Percentiles rank a stretch among this genome's conserved stretches.
These are phyloP conservation scores for Ectemnius cavifrons DNA, from an alignment of 2,888 invertebrate species.

Conservation along the genomic window DNA sequence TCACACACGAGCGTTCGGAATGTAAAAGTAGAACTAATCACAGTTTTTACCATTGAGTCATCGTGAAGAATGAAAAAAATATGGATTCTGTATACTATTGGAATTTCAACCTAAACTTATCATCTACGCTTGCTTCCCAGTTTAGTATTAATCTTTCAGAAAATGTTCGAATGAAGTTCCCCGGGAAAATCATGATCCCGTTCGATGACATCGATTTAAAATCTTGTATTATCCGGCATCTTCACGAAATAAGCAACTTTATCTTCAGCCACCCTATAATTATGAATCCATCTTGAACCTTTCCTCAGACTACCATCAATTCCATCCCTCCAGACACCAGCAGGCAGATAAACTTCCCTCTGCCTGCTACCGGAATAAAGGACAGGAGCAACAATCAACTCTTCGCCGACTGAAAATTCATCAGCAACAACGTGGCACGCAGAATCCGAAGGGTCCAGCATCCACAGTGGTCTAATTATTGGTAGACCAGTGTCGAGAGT, in stretches of 20 bases:
- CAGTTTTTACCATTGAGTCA: neutral
- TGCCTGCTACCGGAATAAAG: slow-evolving; percentile 84
- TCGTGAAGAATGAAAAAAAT: neutral
- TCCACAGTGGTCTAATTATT: slow-evolving; percentile 93
- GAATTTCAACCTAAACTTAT: no score
- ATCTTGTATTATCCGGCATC: slow-evolving; percentile 91
- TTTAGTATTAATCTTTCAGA: no score
- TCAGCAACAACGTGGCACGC: slow-evolving; percentile 88
- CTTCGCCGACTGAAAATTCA: slow-evolving; percentile 94
- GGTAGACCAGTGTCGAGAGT: slow-evolving; percentile 90
- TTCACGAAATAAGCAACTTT: slow-evolving; percentile 91
- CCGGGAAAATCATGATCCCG: no score
- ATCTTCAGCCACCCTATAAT: slow-evolving; percentile 88
- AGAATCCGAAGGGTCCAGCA: slow-evolving; percentile 89
- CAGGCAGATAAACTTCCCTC: slow-evolving; percentile 92
- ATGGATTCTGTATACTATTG: no score
- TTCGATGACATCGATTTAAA: slow-evolving; percentile 75
- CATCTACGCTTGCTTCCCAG: no score
- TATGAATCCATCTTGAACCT: slow-evolving; percentile 94
- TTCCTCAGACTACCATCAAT: slow-evolving; percentile 91
- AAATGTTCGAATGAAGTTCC: no score
- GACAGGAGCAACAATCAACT: slow-evolving; percentile 94
- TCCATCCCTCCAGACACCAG: slow-evolving; percentile 95
- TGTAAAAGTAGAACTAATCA: no score
- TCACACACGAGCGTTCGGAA: no score